Base-by-base conservation (phyloP, 2,888 invertebrate genomes). In the Drosophila mettleri region DNA sequence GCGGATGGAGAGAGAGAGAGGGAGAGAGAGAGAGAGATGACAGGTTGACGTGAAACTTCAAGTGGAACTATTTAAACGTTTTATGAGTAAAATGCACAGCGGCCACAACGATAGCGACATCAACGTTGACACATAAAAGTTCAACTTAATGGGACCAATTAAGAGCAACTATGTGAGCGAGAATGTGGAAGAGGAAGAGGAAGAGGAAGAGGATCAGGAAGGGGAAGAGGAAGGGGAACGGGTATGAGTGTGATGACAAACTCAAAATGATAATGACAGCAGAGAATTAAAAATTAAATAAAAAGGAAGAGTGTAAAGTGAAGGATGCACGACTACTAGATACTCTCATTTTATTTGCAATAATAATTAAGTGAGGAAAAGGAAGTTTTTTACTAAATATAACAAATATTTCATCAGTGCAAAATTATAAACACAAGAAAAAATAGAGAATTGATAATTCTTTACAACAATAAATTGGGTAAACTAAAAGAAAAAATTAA, bases 111-210 rank as follows among this genome's bases (percentile, higher is more conserved):
- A 63, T 72, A 59, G 29, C 62, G 62, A 57, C 63, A 67, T 58
- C 59, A 36, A 53, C 31, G 55, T 39, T 63, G 55, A 68, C 67
- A 51, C 79, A 76, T 85, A 81, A 85, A 85, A 76, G 82, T 85
- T 76, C 63, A 74, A 51, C 74, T 78, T 85, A 81, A 87, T 82
- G 69, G 57, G 46, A 60, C 69, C 83, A 83, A 87, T 83, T 83
- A 83, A 81, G 82, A 76, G 82, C 82, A 86, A 86, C 87, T 85
- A 81, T 85, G 85, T 84, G 69, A 57, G 24, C 24, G 27, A 14
- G 41, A 16, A 22, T 53, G 39, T 2, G 60, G 49, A n/a, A 24
- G 43, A 18, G 2, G 67, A 53, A 68, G 14, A 9, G 31, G 31
- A 39, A 41, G 34, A 14, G 18, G 46, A 51, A n/a, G 5, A 8